Conservation (phyloP, 2,888 invertebrate species). For the Sphaeridia pumilis region DNA sequence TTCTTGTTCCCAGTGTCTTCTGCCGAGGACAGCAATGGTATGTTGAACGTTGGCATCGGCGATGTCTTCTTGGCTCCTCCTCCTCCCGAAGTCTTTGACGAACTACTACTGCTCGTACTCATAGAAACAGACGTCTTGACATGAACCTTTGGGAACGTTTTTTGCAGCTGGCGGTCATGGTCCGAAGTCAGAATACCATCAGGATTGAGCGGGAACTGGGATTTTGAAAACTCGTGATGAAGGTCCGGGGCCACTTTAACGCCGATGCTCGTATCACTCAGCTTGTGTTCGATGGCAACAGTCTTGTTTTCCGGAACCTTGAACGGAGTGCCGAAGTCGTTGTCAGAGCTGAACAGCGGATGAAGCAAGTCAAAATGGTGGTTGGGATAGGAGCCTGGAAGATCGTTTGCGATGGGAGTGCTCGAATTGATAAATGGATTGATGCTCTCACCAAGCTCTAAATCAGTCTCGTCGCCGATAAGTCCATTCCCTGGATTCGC, state of each 20-base stretch:
- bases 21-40: no score
- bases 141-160: slow-evolving; percentile 3
- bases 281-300: slow-evolving; percentile 10
- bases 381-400: slow-evolving; percentile 1
- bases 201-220: slow-evolving; percentile 4
- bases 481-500: not conserved
- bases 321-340: not conserved
- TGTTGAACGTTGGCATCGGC: not conserved
- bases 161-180: slow-evolving; percentile 10
- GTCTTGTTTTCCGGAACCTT: slow-evolving; percentile 14
- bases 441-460: slow-evolving; percentile 13
- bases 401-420: slow-evolving; percentile 10
- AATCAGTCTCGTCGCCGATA: slow-evolving; percentile 5
- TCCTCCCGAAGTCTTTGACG: not conserved
- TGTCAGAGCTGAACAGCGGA: slow-evolving; percentile 8
- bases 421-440: slow-evolving; percentile 15
- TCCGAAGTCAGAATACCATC: slow-evolving; percentile 12
- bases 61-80: not conserved
- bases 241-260: slow-evolving; percentile 11
- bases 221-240: not conserved
- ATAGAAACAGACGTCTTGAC: slow-evolving; percentile 11
- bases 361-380: slow-evolving; percentile 7
- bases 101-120: slow-evolving; percentile 11
- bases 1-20: no score
- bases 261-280: slow-evolving; percentile 5